Conservation (phyloP, 2,888 invertebrate species). For the Agrilus cyanescens region DNA sequence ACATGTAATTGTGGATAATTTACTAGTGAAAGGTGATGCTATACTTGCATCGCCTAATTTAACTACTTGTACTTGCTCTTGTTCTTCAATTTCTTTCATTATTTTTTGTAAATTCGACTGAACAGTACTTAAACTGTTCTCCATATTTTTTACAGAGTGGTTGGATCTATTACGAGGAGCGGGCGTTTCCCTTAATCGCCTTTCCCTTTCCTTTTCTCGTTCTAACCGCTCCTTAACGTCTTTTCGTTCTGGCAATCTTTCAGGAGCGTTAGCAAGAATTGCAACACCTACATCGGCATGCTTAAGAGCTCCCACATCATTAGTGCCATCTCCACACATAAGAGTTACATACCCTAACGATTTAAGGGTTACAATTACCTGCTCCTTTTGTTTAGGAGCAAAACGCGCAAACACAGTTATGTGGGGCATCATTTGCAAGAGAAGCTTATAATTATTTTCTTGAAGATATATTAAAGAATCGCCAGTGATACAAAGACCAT, state of each 20-base stretch:
- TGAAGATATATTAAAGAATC: conserved; percentile 68
- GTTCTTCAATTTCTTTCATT: conserved; percentile 77
- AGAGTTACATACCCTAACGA: conserved; percentile 78
- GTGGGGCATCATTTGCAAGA: conserved; percentile 66
- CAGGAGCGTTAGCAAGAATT: conserved; percentile 72
- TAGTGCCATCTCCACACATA: conserved; percentile 99
- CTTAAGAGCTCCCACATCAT: conserved; percentile 97
- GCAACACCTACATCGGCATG: conserved; percentile 97
- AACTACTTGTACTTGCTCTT: conserved; percentile 78
- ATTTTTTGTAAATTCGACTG: conserved; percentile 43
- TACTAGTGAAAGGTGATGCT: conserved; percentile 97
- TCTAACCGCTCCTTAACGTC: conserved; percentile 25
- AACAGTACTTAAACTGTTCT: conserved; percentile 29
- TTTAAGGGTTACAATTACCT: conserved; percentile 81
- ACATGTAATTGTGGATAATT: conserved; percentile 88
- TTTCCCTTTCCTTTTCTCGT: conserved; percentile 21
- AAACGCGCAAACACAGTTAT: conserved; percentile 92
- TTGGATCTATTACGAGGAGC: conserved; percentile 21
- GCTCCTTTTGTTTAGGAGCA: conserved; percentile 98
- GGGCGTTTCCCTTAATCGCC: conserved; percentile 11
- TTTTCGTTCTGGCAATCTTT: conserved; percentile 37
- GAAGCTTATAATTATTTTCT: conserved; percentile 47
- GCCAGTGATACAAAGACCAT: conserved; percentile 93
- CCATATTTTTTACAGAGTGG: conserved; percentile 13
- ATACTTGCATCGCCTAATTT: conserved; percentile 97